Conservation (phyloP, 2,113 vertebrate species). For the Alexandromys fortis region DNA sequence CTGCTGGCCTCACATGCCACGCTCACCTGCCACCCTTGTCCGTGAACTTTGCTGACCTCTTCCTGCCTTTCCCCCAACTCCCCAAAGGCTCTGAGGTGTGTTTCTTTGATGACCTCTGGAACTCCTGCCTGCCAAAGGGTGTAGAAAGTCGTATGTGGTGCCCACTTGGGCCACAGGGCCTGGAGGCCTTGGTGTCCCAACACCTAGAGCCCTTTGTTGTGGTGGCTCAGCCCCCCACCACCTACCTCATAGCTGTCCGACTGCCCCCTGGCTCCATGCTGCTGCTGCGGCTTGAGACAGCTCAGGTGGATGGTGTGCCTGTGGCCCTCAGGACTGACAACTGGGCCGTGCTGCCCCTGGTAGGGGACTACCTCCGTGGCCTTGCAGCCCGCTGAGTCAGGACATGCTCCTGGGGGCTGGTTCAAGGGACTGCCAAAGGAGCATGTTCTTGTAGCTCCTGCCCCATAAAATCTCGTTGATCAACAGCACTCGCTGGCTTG, state of each 20-base stretch:
- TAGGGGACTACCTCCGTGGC: conserved; percentile 85
- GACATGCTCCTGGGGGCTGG: not conserved
- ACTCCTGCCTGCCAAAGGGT: conserved; percentile 76
- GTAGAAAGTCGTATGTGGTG: conserved; percentile 88
- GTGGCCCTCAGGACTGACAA: conserved; percentile 88
- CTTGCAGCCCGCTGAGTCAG: conserved; percentile 23
- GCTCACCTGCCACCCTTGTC: conserved; percentile 85
- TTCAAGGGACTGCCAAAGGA: not conserved
- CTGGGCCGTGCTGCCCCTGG: conserved; percentile 89
- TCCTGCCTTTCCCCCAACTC: conserved; percentile 83
- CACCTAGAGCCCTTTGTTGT: conserved; percentile 87
- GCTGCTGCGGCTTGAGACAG: conserved; percentile 83
- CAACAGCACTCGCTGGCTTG: not conserved
- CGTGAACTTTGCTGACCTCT: conserved; percentile 87
- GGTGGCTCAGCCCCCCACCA: conserved; percentile 64
- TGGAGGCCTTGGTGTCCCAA: conserved; percentile 81
- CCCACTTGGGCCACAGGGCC: conserved; percentile 73
- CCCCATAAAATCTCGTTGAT: not conserved
- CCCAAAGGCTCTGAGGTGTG: not conserved
- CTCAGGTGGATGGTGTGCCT: conserved; percentile 81
- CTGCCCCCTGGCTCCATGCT: conserved; percentile 88
- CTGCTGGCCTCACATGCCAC: conserved; percentile 87
- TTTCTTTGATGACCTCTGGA: conserved; percentile 89
- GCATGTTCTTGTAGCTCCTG: not conserved
- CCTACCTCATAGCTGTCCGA: conserved; percentile 85